phyloP scores from a whole-genome alignment of 2,113 vertebrate genomes.

The Pogonocichla stellata region DNA sequence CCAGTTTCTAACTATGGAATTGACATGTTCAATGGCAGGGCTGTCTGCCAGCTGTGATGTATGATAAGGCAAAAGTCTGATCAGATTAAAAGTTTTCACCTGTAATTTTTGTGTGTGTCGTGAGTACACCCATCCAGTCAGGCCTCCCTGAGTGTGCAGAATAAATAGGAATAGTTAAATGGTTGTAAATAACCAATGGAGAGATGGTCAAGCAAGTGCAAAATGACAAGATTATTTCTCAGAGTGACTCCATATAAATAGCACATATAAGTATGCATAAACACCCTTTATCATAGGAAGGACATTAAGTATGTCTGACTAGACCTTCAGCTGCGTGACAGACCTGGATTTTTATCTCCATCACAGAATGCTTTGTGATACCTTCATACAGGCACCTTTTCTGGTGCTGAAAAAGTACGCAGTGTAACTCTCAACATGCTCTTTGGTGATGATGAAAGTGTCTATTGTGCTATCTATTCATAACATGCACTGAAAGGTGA shows the following conservation, averaged over 20 bases:
- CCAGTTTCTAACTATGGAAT: neutral
- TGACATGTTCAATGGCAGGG: neutral
- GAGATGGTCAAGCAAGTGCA: neutral
- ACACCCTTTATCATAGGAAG: neutral
- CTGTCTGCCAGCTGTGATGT: neutral
- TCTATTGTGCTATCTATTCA: neutral
- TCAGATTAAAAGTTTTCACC: neutral
- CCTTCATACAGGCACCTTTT: neutral
- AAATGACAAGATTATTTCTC: neutral
- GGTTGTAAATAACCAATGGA: neutral
- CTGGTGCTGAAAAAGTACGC: neutral
- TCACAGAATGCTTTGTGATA: neutral
- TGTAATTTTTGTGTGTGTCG: neutral
- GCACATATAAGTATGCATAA: neutral
- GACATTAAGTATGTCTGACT: neutral
- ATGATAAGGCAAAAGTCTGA: neutral
- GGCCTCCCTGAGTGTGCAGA: neutral
- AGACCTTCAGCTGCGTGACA: neutral
- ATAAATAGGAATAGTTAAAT: neutral
- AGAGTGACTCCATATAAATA: neutral
- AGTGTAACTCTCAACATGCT: neutral
- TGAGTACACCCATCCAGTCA: neutral
- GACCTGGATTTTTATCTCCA: neutral
- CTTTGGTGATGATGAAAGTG: constrained; percentile 32
- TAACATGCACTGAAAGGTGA: neutral